Conservation (phyloP, 2,797 vertebrate genomes). For the Fistularia tabacaria region DNA sequence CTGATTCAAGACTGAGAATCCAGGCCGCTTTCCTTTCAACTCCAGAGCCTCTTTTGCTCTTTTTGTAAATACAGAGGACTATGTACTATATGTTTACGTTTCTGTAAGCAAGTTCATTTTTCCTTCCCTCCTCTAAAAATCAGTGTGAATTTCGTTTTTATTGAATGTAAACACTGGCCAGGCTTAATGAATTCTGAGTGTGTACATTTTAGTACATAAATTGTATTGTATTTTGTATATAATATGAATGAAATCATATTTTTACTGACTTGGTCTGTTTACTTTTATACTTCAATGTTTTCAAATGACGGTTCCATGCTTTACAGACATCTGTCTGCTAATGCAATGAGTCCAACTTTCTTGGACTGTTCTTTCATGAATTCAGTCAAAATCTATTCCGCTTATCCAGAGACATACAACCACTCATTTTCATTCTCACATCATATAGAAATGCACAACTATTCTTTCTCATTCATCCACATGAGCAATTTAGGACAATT, state of each 20-base stretch:
- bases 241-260: slow-evolving; percentile 78
- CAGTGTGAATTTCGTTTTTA: slow-evolving; percentile 76
- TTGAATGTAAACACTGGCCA: slow-evolving; percentile 72
- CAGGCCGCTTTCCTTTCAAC: slow-evolving; percentile 17
- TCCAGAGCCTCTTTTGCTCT: slow-evolving; percentile 20
- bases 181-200: slow-evolving; percentile 70
- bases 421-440: too few relatives aligned
- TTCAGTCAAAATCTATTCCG: too few relatives aligned
- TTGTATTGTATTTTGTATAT: slow-evolving; percentile 83
- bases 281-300: slow-evolving; percentile 8
- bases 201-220: slow-evolving; percentile 87
- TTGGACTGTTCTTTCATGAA: too few relatives aligned
- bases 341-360: not conserved
- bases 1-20: slow-evolving; percentile 23
- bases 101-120: slow-evolving; percentile 60
- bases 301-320: too few relatives aligned
- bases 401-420: too few relatives aligned
- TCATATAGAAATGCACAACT: too few relatives aligned
- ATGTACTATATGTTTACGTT: slow-evolving; percentile 59
- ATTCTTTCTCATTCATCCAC: too few relatives aligned
- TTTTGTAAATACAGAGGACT: slow-evolving; percentile 48
- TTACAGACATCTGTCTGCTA: too few relatives aligned
- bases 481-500: too few relatives aligned
- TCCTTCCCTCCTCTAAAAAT: slow-evolving; percentile 69
- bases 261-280: slow-evolving; percentile 66